These are phyloP conservation scores for Tetramorium parvispinum DNA, from an alignment of 1,140 invertebrate species.

Conservation along the genomic window DNA sequence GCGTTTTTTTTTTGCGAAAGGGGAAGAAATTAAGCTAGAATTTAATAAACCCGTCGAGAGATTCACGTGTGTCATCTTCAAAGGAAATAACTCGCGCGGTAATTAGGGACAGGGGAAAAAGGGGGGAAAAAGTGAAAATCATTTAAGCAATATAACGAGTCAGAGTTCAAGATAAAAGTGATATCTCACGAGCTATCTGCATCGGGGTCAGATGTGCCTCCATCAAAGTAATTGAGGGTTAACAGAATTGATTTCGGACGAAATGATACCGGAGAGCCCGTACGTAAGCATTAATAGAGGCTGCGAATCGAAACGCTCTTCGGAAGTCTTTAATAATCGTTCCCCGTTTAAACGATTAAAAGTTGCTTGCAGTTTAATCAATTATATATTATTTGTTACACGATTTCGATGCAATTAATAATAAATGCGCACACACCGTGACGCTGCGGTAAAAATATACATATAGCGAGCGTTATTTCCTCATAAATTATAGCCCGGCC, in stretches of 20 bases:
- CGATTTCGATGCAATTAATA: background rate
- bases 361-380: conserved; percentile 8
- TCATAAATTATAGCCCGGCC: background rate
- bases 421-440: background rate
- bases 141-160: conserved; percentile 40
- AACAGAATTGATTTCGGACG: conserved; percentile 52
- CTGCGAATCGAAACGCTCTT: conserved; percentile 22
- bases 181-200: conserved; percentile 56
- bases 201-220: conserved; percentile 47
- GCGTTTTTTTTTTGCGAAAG: background rate
- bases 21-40: background rate
- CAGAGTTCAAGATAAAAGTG: conserved; percentile 56
- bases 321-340: conserved; percentile 46
- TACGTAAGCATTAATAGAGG: conserved; percentile 18
- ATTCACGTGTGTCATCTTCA: conserved; percentile 36
- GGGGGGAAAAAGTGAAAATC: conserved; percentile 30
- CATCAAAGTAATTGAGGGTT: conserved; percentile 62
- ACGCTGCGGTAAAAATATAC: background rate
- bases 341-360: conserved; percentile 33
- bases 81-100: conserved; percentile 28
- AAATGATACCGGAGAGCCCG: conserved; percentile 34
- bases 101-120: background rate
- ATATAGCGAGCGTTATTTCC: background rate
- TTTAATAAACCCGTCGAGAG: conserved; percentile 40
- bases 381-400: conserved; percentile 8